Base-by-base conservation (phyloP, 2,113 vertebrate genomes). In the Pampusana beccarii region DNA sequence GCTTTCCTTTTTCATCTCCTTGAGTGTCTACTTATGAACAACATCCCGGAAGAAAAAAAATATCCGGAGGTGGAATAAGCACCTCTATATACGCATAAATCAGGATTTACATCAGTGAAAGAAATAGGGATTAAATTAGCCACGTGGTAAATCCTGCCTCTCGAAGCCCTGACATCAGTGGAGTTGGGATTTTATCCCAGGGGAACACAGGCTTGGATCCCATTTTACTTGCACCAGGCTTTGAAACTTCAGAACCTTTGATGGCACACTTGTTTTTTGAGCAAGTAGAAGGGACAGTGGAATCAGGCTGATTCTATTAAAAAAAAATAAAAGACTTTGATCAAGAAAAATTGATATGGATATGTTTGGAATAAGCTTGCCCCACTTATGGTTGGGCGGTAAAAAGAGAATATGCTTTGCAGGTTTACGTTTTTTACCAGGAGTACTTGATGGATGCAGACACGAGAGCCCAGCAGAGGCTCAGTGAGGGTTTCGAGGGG, bases 1-100 rank as follows among this genome's bases (percentile, higher is more conserved):
- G 24, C 20, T 93, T 92, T 75, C n/a, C 36, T 77, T 64, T 94
- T 94, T 91, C 58, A 73, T 92, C 46, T 93, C 40, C 23, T 77
- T 90, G 54, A 77, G 31, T 29, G 16, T 83, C 34, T 91, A 70
- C 85, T 66, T 61, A 74, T 42, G 36, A 86, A 33, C 33, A 88
- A 13, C 6, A 5, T 66, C 29, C 60, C 83, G 34, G 69, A 88
- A 92, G 33, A 46, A 94, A 80, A 80, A 75, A 80, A 88, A 23
- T 36, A 75, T 33, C 42, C 51, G 74, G 56, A 38, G 16, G 18
- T 56, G 17, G 69, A 94, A 74, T 11, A 24, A 86, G 7, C 10
- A 62, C 42, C 13, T 70, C 10, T 92, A 9, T 58, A 24, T 62
- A 16, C 40, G 25, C 1, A 0, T 50, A 83, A 82, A 13, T 40